Evolutionary conservation across 2,113 vertebrate genomes (phyloP).

Genomic region (Addax nasomaculatus): DNA sequence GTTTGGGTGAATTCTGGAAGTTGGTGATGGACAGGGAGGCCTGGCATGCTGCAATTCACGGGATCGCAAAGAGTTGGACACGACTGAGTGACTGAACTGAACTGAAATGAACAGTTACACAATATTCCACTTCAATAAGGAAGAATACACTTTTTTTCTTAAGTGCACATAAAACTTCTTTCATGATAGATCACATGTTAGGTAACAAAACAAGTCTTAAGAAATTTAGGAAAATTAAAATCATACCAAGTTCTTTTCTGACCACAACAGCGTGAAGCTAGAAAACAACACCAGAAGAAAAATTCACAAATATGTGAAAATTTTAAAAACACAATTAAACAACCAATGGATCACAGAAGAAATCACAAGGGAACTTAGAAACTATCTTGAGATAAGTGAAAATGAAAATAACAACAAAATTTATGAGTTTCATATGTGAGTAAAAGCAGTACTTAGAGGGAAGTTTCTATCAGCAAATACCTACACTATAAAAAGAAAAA

Average conservation of each 20-base stretch:
- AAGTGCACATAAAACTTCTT: neutral
- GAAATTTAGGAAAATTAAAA: neutral
- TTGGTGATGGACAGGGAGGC: no score
- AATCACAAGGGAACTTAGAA: neutral
- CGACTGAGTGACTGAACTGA: no score
- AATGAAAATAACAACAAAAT: neutral
- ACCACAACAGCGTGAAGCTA: neutral
- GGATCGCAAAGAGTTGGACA: accelerated
- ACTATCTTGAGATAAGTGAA: neutral
- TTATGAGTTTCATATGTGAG: neutral
- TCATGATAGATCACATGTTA: neutral
- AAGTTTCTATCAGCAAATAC: neutral
- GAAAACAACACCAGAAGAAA: neutral
- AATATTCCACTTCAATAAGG: neutral
- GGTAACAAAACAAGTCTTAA: neutral
- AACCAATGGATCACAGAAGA: neutral
- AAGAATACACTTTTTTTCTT: neutral
- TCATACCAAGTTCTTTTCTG: neutral
- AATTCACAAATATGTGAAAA: neutral
- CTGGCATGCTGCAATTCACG: no score
- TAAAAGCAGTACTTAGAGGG: neutral
- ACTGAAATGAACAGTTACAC: neutral
- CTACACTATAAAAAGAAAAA: neutral
- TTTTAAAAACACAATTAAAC: neutral
- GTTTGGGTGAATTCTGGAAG: no score